A percentile compares a stretch with the other conserved stretches of the same genome.
phyloP scores from a whole-genome alignment of 2,888 invertebrate genomes.

The Diarsia brunnea region DNA sequence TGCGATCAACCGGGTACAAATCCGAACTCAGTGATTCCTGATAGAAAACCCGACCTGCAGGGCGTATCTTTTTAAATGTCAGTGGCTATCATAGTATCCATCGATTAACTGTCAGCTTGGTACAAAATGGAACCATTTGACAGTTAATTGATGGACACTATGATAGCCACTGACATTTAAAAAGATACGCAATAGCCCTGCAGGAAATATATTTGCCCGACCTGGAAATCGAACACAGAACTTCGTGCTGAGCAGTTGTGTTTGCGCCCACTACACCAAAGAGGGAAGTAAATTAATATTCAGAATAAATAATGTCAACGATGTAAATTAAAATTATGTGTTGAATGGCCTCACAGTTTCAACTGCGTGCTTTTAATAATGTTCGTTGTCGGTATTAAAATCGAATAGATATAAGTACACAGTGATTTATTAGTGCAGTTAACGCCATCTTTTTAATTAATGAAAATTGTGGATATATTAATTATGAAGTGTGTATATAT shows the following conservation, averaged over 20 bases:
- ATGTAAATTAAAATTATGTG: conserved; percentile 44
- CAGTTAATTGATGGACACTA: too few species aligned
- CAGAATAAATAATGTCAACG: conserved; percentile 30
- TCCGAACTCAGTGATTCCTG: background rate
- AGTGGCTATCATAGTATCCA: too few species aligned
- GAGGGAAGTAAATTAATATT: conserved; percentile 29
- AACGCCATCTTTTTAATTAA: conserved; percentile 54
- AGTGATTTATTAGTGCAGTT: conserved; percentile 49
- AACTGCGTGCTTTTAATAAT: conserved; percentile 44
- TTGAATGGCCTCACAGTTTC: conserved; percentile 28
- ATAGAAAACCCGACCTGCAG: background rate
- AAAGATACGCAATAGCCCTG: too few species aligned
- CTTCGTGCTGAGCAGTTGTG: background rate
- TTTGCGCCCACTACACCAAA: background rate
- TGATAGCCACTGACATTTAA: too few species aligned
- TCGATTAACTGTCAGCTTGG: too few species aligned
- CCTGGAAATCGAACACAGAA: background rate
- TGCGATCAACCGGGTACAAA: background rate
- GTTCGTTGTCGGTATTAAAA: conserved; percentile 21
- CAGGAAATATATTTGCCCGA: too few species aligned
- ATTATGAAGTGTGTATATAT: conserved; percentile 20
- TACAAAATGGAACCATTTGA: too few species aligned
- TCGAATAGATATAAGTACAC: conserved; percentile 30
- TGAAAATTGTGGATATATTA: conserved; percentile 27
- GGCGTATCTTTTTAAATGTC: too few species aligned